Base-by-base conservation (phyloP, 2,797 vertebrate genomes). In the Anisognathus igniventris region DNA sequence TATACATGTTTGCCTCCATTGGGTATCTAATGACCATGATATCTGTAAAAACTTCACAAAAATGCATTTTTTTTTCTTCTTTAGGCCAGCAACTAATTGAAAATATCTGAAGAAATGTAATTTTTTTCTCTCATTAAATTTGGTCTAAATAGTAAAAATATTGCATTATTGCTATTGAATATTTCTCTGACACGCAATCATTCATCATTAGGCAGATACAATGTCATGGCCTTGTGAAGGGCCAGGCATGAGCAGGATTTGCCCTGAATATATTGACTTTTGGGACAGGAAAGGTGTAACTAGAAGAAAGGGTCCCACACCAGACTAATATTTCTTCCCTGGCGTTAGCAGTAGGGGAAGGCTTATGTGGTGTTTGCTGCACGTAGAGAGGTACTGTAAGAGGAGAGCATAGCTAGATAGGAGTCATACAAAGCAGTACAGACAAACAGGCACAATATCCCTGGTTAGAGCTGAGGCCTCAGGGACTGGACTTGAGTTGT, bases 121-220 rank as follows among this genome's bases (percentile, higher is more conserved):
- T 68, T 64, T 73, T 92, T 92, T 92, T 76, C 50, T 75, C 33
- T 14, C 25, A 28, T 67, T 73, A 83, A 85, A 88, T 79, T 96
- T 88, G 51, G 42, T 95, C 67, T 85, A 92, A 95, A 90, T 54
- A 74, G n/a, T 54, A 91, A 97, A 97, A 96, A 92, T 82, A 95
- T 67, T 78, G 14, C 45, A 74, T 30, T 53, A 86, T 93, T 94
- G 27, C 18, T 92, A 91, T 66, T 66, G 72, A 96, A 93, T 93
- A 94, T 88, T 95, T 95, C 90, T 91, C 73, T 93, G 93, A 80
- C 53, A 54, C 44, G 57, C 6, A 21, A 28, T 65, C 57, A 8
- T 92, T 96, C 71, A 85, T 95, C 80, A 93, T 96, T 65, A 75
- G 56, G 76, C 31, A 86, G 60, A 86, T 74, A 88, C 28, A 84